These are phyloP conservation scores for Danaus plexippus DNA, from an alignment of 1,140 invertebrate genomes.

Conservation along the genomic window DNA sequence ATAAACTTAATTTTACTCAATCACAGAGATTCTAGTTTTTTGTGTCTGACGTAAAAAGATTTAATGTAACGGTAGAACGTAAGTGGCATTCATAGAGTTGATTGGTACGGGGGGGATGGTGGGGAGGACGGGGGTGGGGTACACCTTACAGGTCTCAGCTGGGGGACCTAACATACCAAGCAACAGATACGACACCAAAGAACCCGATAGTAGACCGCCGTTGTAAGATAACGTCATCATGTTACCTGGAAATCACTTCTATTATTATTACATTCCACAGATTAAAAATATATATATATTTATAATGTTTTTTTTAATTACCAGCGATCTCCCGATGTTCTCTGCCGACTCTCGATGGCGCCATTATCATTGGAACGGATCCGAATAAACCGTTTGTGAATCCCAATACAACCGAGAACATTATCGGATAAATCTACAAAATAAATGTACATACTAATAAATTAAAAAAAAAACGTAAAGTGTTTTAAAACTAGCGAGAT, in stretches of 20 bases:
- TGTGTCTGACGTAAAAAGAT: too few relatives aligned
- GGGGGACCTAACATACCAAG: constrained; percentile 80
- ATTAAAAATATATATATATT: too few relatives aligned
- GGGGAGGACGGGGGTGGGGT: constrained; percentile 48
- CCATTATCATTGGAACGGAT: constrained; percentile 92
- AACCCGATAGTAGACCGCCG: constrained; percentile 86
- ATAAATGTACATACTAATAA: constrained; percentile 1
- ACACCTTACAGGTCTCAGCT: constrained; percentile 41
- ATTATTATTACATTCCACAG: too few relatives aligned
- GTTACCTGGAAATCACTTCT: constrained; percentile 76
- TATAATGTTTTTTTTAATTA: constrained; percentile 22
- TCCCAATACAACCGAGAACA: constrained; percentile 83
- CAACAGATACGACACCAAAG: constrained; percentile 85
- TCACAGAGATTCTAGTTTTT: too few relatives aligned
- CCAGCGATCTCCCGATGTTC: constrained; percentile 67
- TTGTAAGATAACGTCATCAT: constrained; percentile 95
- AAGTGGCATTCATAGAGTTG: constrained; percentile 30
- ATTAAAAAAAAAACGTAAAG: neutral
- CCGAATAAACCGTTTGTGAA: constrained; percentile 90
- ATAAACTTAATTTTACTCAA: too few relatives aligned
- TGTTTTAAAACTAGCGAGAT: too few relatives aligned
- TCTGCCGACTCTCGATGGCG: constrained; percentile 81
- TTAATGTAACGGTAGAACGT: constrained; percentile 25
- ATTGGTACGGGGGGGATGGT: constrained; percentile 38
- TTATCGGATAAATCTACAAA: constrained; percentile 72